Evolutionary conservation across 2,797 vertebrate genomes (phyloP).

Genomic region (Enteromius viviparus): DNA sequence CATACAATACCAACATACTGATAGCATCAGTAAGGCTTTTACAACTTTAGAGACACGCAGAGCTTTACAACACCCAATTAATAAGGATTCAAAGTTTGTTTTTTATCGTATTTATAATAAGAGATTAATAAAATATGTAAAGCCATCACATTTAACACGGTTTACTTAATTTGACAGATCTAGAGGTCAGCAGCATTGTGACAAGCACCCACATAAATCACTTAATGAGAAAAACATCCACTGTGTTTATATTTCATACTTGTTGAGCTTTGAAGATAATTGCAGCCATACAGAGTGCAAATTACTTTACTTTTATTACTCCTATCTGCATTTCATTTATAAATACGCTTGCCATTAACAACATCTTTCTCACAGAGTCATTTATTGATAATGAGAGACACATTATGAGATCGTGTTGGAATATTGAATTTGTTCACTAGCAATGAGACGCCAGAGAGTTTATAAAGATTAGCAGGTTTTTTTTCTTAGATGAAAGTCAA

Average conservation of each 20-base stretch:
- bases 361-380: not conserved
- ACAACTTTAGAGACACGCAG: not conserved
- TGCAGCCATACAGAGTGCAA: conserved; percentile 7
- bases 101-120: conserved; percentile 1
- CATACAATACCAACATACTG: not conserved
- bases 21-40: not conserved
- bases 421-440: not conserved
- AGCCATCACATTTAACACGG: not conserved
- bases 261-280: conserved; percentile 23
- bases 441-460: not conserved
- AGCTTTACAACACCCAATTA: not conserved
- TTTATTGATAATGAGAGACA: not conserved
- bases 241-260: conserved; percentile 15
- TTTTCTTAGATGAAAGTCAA: not conserved
- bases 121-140: not conserved
- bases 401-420: not conserved
- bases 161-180: conserved; percentile 8
- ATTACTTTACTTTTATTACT: not conserved
- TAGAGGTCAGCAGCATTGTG: not conserved
- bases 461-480: not conserved
- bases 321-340: conserved; percentile 5
- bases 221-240: conserved; percentile 19
- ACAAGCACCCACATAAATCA: conserved; percentile 16
- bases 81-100: conserved; percentile 7
- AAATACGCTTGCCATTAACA: not conserved